Base-by-base conservation (phyloP, 2,888 invertebrate genomes). In the Noctua pronuba region DNA sequence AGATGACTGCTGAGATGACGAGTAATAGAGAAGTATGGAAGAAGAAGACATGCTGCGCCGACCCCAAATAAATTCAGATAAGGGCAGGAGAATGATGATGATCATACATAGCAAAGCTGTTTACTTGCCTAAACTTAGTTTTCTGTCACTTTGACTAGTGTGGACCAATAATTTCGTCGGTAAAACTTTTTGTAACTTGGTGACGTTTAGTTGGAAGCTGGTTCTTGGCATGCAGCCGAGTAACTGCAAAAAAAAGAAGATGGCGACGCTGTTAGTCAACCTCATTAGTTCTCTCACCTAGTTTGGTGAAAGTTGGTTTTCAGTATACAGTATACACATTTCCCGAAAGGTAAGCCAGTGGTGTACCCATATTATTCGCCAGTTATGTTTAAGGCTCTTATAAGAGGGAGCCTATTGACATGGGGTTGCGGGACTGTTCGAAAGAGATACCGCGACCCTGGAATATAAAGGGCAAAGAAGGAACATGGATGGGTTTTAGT, bases 211-310 rank as follows among this genome's bases (percentile, higher is more conserved):
- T 46, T 67, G 28, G 35, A 62, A n/a, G 6, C 31, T 13, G 7
- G 5, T 13, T 13, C 6, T 65, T 67, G 72, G 72, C 72, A 49
- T 5, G 8, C 21, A 35, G 72, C 72, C 72, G 21, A 67, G 46
- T 21, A 28, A 35, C 67, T n/a, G 44, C 21, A n/a, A 35, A 64
- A 44, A 66, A 67, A 46, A 44, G 13, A 10, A 35, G 0, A 5
- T 35, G 8, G n/a, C 21, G 28, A 16, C 8, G 35, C 35, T 67
- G 46, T 67, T 28, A 67, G 46, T 18, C 46, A 28, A 28, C 38
- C 24, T 67, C 8, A 67, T 28, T 73, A 49, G 46, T 38, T 46
- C 68, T 49, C 28, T 73, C 21, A 6, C 21, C 28, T 73, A 28
- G 67, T 49, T 72, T 65, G 1, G 7, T 11, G 24, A 31, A 71